A percentile compares a stretch with the other conserved stretches of the same genome.
Evolutionary conservation across 2,797 vertebrate genomes (phyloP).

Genomic region (Acanthis flammea): DNA sequence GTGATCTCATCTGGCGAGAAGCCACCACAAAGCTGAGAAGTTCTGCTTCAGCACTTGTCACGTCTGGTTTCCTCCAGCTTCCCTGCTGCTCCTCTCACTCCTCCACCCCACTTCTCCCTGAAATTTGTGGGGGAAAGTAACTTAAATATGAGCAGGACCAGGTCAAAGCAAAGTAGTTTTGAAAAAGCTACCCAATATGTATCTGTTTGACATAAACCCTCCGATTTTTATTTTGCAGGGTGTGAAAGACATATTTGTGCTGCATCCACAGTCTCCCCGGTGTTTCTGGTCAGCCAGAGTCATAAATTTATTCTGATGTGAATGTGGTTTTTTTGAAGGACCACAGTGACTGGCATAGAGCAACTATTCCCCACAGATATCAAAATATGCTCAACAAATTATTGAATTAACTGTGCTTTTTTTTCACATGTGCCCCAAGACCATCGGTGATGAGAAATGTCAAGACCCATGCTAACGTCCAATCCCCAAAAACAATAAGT

Average conservation of each 20-base stretch:
- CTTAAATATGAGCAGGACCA: not conserved
- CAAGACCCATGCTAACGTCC: not conserved
- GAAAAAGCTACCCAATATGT: not conserved
- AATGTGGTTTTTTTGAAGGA: not conserved
- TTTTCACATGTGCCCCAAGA: not conserved
- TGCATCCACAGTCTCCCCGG: not conserved
- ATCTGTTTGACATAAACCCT: not conserved
- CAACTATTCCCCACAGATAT: not conserved
- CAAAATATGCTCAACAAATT: not conserved
- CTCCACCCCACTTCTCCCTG: not conserved
- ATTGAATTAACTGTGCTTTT: not conserved
- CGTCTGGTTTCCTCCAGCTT: not conserved
- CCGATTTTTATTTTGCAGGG: not conserved
- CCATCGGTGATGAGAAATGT: not conserved
- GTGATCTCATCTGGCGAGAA: conserved; percentile 33
- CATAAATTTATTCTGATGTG: not conserved
- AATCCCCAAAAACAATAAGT: fast-evolving
- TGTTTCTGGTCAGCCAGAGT: conserved; percentile 16
- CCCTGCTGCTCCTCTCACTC: not conserved
- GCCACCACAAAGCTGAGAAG: conserved; percentile 14
- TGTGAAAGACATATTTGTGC: conserved; percentile 23
- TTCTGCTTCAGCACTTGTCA: conserved; percentile 42
- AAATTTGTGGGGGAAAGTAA: not conserved
- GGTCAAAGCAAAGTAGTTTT: not conserved
- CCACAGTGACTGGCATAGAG: not conserved